Conservation (phyloP, 2,113 vertebrate genomes). For the Saiga tatarica region DNA sequence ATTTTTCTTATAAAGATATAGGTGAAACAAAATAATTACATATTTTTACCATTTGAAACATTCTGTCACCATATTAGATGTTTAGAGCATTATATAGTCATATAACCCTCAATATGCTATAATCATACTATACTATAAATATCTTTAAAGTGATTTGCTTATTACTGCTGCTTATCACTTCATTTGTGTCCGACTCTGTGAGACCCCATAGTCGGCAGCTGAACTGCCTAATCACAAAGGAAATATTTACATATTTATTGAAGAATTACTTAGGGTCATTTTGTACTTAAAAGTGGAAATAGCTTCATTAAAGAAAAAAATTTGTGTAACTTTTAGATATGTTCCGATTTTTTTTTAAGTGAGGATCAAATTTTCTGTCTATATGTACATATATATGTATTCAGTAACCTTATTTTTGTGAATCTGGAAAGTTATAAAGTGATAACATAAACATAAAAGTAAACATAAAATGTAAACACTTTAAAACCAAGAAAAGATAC, state of each 20-base stretch:
- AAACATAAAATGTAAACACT: background rate
- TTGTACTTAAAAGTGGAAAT: slow-evolving; percentile 36
- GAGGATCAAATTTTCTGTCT: slow-evolving; percentile 1
- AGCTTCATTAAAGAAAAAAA: slow-evolving; percentile 5
- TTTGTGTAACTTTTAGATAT: background rate
- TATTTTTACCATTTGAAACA: slow-evolving; percentile 38
- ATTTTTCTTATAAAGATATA: slow-evolving; percentile 29
- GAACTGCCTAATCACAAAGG: slow-evolving; percentile 11
- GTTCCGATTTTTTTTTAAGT: slow-evolving; percentile 21
- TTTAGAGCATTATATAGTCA: background rate
- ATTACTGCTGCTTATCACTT: too few relatives aligned
- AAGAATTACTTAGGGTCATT: background rate
- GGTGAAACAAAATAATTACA: background rate
- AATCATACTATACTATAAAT: background rate
- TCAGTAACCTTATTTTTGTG: background rate
- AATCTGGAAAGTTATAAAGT: background rate
- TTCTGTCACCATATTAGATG: background rate
- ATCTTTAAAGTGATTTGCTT: background rate
- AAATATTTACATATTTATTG: slow-evolving; percentile 18
- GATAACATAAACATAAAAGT: background rate
- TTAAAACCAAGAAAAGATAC: slow-evolving; percentile 28
- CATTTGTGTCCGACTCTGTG: too few relatives aligned
- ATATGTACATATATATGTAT: background rate
- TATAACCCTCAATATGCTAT: background rate
- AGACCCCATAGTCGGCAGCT: too few relatives aligned